A percentile compares a stretch with the other conserved stretches of the same genome.
phyloP scores from a whole-genome alignment of 2,888 invertebrate genomes.

The Lymantria monacha region DNA sequence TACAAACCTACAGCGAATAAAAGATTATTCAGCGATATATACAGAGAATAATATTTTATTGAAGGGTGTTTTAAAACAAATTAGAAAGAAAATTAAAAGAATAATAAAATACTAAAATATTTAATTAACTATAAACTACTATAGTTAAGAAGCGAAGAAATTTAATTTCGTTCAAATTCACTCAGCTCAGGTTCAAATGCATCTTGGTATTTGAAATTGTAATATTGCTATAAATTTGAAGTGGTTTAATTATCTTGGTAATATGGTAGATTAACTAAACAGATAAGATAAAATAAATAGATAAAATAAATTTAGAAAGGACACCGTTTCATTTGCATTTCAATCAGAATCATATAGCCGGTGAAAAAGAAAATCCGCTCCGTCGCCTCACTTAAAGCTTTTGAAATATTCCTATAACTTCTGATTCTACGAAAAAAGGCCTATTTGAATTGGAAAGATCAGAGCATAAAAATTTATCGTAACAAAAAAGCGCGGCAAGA shows the following conservation, averaged over 20 bases:
- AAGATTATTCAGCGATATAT: too few relatives aligned
- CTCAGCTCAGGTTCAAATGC: not conserved
- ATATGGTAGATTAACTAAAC: constrained; percentile 63
- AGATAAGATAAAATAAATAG: constrained; percentile 67
- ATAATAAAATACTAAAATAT: too few relatives aligned
- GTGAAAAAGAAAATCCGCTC: constrained; percentile 77
- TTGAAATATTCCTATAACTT: constrained; percentile 81
- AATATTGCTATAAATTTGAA: not conserved
- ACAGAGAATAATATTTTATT: too few relatives aligned
- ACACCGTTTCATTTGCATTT: constrained; percentile 80
- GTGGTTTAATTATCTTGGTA: constrained; percentile 40
- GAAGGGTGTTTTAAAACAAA: too few relatives aligned
- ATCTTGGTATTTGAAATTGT: not conserved
- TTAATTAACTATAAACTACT: constrained; percentile 9
- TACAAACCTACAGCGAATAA: too few relatives aligned
- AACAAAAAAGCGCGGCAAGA: constrained; percentile 67
- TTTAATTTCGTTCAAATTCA: constrained; percentile 5
- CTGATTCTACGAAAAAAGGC: constrained; percentile 75
- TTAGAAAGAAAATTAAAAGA: too few relatives aligned
- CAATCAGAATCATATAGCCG: constrained; percentile 78
- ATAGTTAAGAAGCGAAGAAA: constrained; percentile 9
- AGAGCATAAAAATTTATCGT: constrained; percentile 79
- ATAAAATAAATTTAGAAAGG: constrained; percentile 71
- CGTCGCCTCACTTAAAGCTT: constrained; percentile 78
- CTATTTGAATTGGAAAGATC: constrained; percentile 82